Percentiles rank a stretch among this genome's conserved stretches.
These are phyloP conservation scores for Ophion obscuratus DNA, from an alignment of 2,888 invertebrate genomes.

Conservation along the genomic window DNA sequence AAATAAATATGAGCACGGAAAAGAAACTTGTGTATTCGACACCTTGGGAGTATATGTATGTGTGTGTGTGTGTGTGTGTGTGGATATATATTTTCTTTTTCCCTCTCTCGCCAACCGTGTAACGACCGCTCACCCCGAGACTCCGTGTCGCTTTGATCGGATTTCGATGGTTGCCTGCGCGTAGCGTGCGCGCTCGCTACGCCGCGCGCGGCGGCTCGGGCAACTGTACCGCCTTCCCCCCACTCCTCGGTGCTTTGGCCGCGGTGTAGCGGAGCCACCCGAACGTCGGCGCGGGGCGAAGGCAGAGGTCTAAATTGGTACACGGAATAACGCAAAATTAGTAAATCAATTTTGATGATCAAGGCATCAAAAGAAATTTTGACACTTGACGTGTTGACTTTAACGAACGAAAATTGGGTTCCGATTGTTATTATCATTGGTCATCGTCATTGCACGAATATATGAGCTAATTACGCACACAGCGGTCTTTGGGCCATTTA, in stretches of 20 bases:
- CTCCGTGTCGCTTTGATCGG: constrained; percentile 78
- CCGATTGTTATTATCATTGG: neutral
- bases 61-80: constrained; percentile 4
- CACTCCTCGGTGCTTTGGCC: constrained; percentile 3
- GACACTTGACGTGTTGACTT: neutral
- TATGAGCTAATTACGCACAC: neutral
- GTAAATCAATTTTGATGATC: neutral
- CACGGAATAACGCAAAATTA: neutral
- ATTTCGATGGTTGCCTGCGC: constrained; percentile 70
- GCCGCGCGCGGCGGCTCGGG: constrained; percentile 68
- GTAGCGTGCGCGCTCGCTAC: constrained; percentile 63
- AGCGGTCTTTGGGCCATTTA: too few species aligned
- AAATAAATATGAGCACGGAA: constrained; percentile 39
- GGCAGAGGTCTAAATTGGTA: neutral
- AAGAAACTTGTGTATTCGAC: constrained; percentile 34
- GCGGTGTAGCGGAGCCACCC: constrained; percentile 8
- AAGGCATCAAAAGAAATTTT: neutral
- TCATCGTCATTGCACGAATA: neutral
- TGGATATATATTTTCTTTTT: constrained; percentile 38
- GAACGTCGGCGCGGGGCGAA: neutral
- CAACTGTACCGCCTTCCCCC: constrained; percentile 33
- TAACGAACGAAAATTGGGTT: neutral
- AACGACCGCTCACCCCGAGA: constrained; percentile 78
- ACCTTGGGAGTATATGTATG: constrained; percentile 32
- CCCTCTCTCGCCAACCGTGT: constrained; percentile 68